Evolutionary conservation across 2,797 vertebrate species (phyloP).

Genomic region (Margarornis squamiger): DNA sequence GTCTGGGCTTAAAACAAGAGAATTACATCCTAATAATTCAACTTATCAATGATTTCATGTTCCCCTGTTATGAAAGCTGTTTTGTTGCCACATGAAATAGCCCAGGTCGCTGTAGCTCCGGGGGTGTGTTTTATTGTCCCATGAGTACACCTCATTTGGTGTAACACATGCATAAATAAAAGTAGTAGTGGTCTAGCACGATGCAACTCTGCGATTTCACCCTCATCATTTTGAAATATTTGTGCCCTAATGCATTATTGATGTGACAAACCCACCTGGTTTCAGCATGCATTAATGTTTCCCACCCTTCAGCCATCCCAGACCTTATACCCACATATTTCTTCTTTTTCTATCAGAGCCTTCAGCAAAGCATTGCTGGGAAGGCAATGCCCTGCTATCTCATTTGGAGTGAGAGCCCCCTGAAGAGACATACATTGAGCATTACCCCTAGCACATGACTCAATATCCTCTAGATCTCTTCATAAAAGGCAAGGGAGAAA

Average conservation of each 20-base stretch:
- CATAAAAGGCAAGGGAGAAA: background rate
- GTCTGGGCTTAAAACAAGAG: background rate
- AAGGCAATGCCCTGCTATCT: background rate
- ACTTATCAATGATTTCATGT: background rate
- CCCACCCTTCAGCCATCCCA: background rate
- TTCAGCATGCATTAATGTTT: background rate
- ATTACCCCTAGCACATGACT: background rate
- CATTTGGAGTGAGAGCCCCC: slow-evolving; percentile 42
- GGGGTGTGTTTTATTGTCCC: background rate
- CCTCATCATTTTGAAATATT: background rate
- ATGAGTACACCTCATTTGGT: background rate
- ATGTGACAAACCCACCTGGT: background rate
- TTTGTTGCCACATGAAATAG: background rate
- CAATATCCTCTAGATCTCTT: background rate
- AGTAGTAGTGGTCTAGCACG: background rate
- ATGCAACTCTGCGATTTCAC: background rate
- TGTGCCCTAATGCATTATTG: background rate
- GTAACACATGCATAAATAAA: background rate
- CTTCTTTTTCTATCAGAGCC: background rate
- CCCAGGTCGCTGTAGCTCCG: background rate
- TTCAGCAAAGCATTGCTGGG: background rate
- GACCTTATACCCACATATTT: background rate
- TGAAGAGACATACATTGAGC: slow-evolving; percentile 15
- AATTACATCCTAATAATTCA: background rate
- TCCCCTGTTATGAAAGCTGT: background rate